phyloP scores from a whole-genome alignment of 2,113 vertebrate genomes.

The Campylorhamphus procurvoides region DNA sequence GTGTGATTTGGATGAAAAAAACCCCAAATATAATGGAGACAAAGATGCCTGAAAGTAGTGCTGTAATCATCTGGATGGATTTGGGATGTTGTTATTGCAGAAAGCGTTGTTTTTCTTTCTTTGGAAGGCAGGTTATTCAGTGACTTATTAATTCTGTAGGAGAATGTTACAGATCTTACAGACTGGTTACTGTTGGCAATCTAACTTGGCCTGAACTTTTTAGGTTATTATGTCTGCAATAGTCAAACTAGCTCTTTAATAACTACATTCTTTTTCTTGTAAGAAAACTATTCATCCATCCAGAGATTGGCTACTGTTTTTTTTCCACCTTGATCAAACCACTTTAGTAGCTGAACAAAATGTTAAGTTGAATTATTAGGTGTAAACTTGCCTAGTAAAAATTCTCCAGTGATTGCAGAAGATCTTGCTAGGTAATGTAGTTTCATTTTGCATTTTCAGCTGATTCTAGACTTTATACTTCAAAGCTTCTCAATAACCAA shows the following conservation, averaged over 20 bases:
- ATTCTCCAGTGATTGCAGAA: background rate
- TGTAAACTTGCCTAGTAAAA: background rate
- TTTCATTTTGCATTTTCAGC: background rate
- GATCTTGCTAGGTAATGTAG: background rate
- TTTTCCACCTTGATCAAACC: background rate
- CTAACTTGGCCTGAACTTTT: background rate
- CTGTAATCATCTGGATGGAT: background rate
- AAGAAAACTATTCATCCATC: background rate
- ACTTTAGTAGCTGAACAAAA: background rate
- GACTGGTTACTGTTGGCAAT: background rate
- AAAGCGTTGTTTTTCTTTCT: accelerated
- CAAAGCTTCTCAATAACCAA: background rate
- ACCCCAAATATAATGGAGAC: background rate
- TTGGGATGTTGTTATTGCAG: background rate
- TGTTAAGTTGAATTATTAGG: background rate
- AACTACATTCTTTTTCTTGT: background rate
- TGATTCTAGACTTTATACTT: background rate
- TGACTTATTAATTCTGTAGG: background rate
- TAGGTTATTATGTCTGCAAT: background rate
- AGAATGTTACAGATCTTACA: background rate
- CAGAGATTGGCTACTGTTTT: accelerated
- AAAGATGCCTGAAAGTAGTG: background rate
- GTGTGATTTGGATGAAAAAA: background rate
- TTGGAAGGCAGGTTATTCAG: background rate
- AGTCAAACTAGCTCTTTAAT: background rate